Evolutionary conservation across 35 echinoderm and acorn worm genomes (phyloP).

Genomic region (Ptychodera flava): DNA sequence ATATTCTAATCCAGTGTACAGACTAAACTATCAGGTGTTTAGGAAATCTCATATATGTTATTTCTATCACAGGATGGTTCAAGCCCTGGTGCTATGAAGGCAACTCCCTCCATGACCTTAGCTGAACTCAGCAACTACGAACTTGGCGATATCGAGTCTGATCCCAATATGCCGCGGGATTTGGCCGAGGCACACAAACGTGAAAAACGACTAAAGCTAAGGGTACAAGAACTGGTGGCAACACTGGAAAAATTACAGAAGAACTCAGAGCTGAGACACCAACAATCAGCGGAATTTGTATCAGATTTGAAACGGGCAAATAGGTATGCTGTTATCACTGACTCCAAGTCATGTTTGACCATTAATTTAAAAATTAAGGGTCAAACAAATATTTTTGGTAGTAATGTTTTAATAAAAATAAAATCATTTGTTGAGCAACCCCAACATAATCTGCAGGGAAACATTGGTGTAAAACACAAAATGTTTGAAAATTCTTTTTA

Average conservation of each 20-base stretch:
- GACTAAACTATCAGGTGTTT: not conserved
- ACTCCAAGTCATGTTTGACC: too few species aligned
- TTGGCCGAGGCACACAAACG: constrained; percentile 63
- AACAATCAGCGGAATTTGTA: constrained; percentile 95
- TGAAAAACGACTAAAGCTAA: constrained; percentile 74
- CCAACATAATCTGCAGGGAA: too few species aligned
- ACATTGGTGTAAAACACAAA: too few species aligned
- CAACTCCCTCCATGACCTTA: constrained; percentile 70
- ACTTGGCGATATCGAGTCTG: too few species aligned
- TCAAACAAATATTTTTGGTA: too few species aligned
- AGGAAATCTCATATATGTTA: not conserved
- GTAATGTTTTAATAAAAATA: too few species aligned
- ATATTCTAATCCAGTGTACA: not conserved
- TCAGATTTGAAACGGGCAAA: constrained; percentile 97
- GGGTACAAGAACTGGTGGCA: constrained; percentile 66
- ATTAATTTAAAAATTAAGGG: too few species aligned
- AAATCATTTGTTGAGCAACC: too few species aligned
- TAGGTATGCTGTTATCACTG: too few species aligned
- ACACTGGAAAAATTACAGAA: constrained; percentile 96
- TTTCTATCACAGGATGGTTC: too few species aligned
- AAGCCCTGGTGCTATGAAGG: too few species aligned
- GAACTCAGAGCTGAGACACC: constrained; percentile 94
- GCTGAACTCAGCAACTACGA: constrained; percentile 75
- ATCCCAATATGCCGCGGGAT: constrained; percentile 54
- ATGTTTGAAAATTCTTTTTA: too few species aligned